Conservation (phyloP, 2,113 vertebrate species). For the Rynchops niger region DNA sequence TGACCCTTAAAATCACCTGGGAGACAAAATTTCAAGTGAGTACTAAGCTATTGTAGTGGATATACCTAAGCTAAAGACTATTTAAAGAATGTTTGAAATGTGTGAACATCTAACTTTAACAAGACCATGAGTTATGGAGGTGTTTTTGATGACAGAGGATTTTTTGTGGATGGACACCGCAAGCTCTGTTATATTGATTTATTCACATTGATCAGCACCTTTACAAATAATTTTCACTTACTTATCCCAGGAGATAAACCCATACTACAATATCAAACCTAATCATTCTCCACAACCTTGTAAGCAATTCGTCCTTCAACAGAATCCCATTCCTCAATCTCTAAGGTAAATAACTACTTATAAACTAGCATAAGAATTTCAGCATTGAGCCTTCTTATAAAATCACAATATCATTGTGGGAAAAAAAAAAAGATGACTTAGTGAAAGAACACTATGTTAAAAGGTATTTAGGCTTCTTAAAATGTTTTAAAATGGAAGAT, state of each 20-base stretch:
- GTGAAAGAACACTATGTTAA: background rate
- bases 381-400: background rate
- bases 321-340: background rate
- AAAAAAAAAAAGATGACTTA: background rate
- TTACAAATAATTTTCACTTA: slow-evolving; percentile 33
- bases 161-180: background rate
- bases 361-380: background rate
- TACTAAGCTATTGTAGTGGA: background rate
- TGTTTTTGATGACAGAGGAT: background rate
- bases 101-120: background rate
- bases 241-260: background rate
- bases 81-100: background rate
- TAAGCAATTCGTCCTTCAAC: background rate
- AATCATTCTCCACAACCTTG: background rate
- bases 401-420: background rate
- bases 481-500: background rate
- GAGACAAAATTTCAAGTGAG: background rate
- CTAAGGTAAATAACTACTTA: background rate
- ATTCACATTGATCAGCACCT: background rate
- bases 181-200: background rate
- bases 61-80: background rate
- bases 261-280: background rate
- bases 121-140: background rate
- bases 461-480: background rate
- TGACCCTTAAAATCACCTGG: background rate